Base-by-base conservation (phyloP, 2,113 vertebrate genomes). In the Mungos mungo region DNA sequence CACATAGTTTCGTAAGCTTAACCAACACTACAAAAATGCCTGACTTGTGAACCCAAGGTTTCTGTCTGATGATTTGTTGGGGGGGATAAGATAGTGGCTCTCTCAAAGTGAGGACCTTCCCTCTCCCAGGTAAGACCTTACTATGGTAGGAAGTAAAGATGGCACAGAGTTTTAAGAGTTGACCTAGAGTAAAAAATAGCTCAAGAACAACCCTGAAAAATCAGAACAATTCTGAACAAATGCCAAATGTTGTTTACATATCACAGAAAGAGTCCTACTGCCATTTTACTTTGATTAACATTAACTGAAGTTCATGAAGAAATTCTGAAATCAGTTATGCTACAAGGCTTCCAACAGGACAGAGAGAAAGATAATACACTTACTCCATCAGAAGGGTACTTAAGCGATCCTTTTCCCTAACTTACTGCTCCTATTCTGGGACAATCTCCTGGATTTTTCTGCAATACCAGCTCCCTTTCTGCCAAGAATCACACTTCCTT, bases 81-180 rank as follows among this genome's bases (percentile, higher is more conserved):
- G 54, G 80, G 74, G 7, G n/a, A 33, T 93, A 95, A 96, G 23
- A 86, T 3, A 97, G 21, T 66, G 66, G 50, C 41, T 54, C 27
- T 97, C 23, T 87, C 77, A 91, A 95, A 97, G 38, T 69, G 19
- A 98, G 29, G n/a, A 92, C 16, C 72, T 87, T 96, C 96, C 76
- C 96, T 81, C 52, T 91, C 77, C 54, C 88, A 71, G 29, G 68
- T 57, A 96, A 97, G 71, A 88, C 6, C 50, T 92, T 50, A 50
- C 66, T 79, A 19, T 60, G 18, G 65, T 29, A 88, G 76, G 45
- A 88, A 84, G 38, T 89, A 94, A 92, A 96, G 85, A 84, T 69
- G 31, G 69, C 18, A 90, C 10, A 88, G 25, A 90, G 57, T 82
- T 93, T 88, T 92, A 66, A 66, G 5, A 94, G 38, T 71, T 97